Percentiles rank a stretch among this genome's conserved stretches.
phyloP scores from a whole-genome alignment of 2,113 vertebrate genomes.

The Silurus glanis region DNA sequence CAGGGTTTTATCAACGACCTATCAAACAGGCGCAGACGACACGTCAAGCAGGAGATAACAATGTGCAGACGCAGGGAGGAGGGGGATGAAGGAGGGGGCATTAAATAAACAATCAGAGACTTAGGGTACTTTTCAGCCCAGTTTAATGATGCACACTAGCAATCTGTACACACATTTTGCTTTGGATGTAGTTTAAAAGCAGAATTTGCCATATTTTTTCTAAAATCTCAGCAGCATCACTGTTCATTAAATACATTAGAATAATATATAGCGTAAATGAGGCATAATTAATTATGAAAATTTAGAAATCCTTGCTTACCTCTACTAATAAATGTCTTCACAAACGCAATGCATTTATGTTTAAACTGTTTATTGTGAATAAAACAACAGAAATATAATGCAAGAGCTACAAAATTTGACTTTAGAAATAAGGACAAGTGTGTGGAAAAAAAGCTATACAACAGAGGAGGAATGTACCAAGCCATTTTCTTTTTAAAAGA shows the following conservation, averaged over 20 bases:
- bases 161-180: background rate
- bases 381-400: background rate
- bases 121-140: conserved; percentile 1
- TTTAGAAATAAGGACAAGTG: background rate
- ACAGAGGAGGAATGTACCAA: background rate
- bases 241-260: background rate
- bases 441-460: background rate
- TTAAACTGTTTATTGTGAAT: background rate
- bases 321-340: background rate
- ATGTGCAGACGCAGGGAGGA: conserved; percentile 67
- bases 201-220: background rate
- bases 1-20: conserved; percentile 72
- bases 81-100: conserved; percentile 30
- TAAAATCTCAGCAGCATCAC: background rate
- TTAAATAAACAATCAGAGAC: conserved; percentile 52
- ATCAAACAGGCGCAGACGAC: conserved; percentile 74
- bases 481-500: background rate
- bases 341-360: background rate
- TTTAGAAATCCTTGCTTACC: background rate
- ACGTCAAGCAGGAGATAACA: conserved; percentile 69
- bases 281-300: background rate
- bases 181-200: background rate
- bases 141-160: conserved; percentile 11
- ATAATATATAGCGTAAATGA: background rate
- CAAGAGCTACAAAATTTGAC: background rate